Base-by-base conservation (phyloP, 2,113 vertebrate genomes). In the Cryptomyrus ogoouensis region DNA sequence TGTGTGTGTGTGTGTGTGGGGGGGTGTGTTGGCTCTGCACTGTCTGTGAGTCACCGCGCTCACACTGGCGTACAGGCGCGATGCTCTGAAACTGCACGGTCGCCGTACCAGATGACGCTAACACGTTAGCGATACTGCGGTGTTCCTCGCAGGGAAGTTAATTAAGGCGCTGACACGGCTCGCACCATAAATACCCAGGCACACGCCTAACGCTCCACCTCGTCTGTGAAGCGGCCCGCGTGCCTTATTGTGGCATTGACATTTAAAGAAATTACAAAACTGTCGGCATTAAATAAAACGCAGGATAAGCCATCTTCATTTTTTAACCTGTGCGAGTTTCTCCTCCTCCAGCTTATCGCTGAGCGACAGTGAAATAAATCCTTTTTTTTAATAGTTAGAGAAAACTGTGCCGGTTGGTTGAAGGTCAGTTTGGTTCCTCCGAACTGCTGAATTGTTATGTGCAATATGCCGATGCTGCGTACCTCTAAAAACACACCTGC, bases 231-330 rank as follows among this genome's bases (percentile, higher is more conserved):
- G 35, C 39, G 3, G 53, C 31, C 10, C 39, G 10, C 24, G 3
- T 13, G 5, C 13, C 21, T 88, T 46, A 62, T 88, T 66, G 53
- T 88, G 31, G 3, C 52, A 2, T n/a, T 88, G 87, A 88, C 87
- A 56, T 87, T 87, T 87, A 87, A 87, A 87, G 27, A 56, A 87
- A 53, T 53, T 19, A 35, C 47, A 35, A 87, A 87, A 87, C 9
- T 53, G 85, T 42, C 31, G 31, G 5, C 47, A 31, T 52, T 31
- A 35, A 87, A 27, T 56, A 47, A 47, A 47, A 46, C 2, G 15
- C 83, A 47, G 83, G 83, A 84, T 84, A 84, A 84, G 5, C 8
- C 42, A 84, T 35, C 39, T 47, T 84, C 7, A 47, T 84, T 46
- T 84, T 31, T 47, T 84, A 84, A 47, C 17, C 19, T 3, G 7